Percentiles rank a stretch among this genome's conserved stretches.
Evolutionary conservation across 2,113 vertebrate genomes (phyloP).

Genomic region (Amblyopsis rosae): DNA sequence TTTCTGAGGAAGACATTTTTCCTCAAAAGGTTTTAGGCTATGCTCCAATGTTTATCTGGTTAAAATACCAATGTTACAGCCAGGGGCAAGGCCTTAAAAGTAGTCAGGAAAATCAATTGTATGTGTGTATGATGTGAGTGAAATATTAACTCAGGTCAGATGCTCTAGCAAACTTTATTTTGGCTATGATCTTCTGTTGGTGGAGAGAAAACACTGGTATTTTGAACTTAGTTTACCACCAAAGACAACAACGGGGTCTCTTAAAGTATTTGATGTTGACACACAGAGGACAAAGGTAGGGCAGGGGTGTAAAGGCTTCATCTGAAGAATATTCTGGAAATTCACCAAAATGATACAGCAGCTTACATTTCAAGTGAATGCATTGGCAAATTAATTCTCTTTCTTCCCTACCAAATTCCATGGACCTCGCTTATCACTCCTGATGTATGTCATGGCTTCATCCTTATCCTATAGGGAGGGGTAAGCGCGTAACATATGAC

Average conservation of each 20-base stretch:
- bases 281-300: neutral
- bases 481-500: conserved; percentile 43
- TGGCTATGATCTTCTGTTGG: neutral
- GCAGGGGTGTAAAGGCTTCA: neutral
- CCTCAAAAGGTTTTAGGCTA: neutral
- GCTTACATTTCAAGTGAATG: conserved; percentile 10
- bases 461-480: conserved; percentile 47
- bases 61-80: neutral
- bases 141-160: neutral
- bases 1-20: neutral
- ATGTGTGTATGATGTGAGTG: neutral
- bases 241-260: neutral
- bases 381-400: conserved; percentile 21
- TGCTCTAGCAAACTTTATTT: neutral
- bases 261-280: neutral
- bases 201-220: neutral
- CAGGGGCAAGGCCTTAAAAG: neutral
- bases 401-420: conserved; percentile 35
- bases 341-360: neutral
- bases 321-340: neutral
- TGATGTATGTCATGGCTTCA: conserved; percentile 36
- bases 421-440: conserved; percentile 46
- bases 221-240: neutral
- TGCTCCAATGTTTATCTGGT: neutral
- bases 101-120: neutral